Percentiles rank a stretch among this genome's conserved stretches.
Evolutionary conservation across 1,140 invertebrate genomes (phyloP).

Genomic region (Thaumatotibia leucotreta): DNA sequence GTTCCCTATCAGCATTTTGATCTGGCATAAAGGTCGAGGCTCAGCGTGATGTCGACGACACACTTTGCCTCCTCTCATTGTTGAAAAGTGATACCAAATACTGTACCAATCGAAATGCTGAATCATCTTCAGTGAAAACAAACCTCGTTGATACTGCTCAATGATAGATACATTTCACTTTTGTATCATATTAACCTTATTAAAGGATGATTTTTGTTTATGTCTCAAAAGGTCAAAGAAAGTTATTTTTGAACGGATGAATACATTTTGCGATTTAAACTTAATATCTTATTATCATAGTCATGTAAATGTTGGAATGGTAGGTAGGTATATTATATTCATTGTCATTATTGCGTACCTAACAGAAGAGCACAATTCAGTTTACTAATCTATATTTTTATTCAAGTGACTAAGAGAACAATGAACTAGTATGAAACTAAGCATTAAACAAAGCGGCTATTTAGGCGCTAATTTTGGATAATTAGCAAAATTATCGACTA

Average conservation of each 20-base stretch:
- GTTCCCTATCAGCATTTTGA: constrained; percentile 17
- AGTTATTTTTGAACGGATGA: constrained; percentile 15
- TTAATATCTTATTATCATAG: too few species aligned
- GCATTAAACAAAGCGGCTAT: constrained; percentile 4
- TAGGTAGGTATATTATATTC: background rate
- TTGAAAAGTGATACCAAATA: constrained; percentile 30
- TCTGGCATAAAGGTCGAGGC: constrained; percentile 27
- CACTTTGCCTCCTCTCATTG: constrained; percentile 41
- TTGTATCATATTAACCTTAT: constrained; percentile 31
- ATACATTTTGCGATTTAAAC: background rate
- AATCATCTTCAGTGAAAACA: constrained; percentile 61
- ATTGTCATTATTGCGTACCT: too few species aligned
- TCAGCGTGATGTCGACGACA: constrained; percentile 38
- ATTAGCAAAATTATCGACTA: constrained; percentile 8
- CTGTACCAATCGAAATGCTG: constrained; percentile 27
- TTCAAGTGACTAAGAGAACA: background rate
- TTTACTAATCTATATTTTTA: background rate
- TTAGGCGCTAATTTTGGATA: constrained; percentile 13
- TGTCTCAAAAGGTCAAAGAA: constrained; percentile 26
- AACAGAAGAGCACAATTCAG: background rate
- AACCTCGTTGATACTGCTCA: constrained; percentile 33
- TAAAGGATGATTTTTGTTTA: constrained; percentile 38
- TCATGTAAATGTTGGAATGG: too few species aligned
- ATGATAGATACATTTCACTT: constrained; percentile 40
- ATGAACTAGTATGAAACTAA: constrained; percentile 25